Percentiles rank a stretch among this genome's conserved stretches.
These are phyloP conservation scores for Rhorus exstirpatorius DNA, from an alignment of 2,888 invertebrate genomes.

Conservation along the genomic window DNA sequence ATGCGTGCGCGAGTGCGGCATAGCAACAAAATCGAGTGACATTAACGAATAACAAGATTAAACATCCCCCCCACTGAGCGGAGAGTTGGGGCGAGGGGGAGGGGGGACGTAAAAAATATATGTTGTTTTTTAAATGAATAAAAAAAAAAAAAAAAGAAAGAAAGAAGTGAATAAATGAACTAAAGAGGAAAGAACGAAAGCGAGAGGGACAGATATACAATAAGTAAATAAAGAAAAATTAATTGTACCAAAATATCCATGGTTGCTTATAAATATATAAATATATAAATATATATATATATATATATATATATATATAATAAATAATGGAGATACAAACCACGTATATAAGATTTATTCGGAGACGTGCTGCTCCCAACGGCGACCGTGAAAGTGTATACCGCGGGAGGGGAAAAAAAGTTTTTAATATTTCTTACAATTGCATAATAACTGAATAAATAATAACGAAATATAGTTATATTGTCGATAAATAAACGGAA, in stretches of 20 bases:
- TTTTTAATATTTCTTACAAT: constrained; percentile 85
- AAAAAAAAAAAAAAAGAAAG: constrained; percentile 74
- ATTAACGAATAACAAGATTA: constrained; percentile 75
- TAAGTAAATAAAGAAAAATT: constrained; percentile 79
- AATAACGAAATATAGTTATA: constrained; percentile 67
- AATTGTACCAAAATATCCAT: constrained; percentile 86
- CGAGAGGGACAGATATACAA: constrained; percentile 81
- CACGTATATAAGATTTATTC: constrained; percentile 86
- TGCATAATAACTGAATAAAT: constrained; percentile 82
- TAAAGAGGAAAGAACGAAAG: constrained; percentile 74
- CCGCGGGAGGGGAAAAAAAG: constrained; percentile 84
- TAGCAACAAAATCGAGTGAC: constrained; percentile 68
- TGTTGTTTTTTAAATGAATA: constrained; percentile 76
- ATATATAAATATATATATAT: no score
- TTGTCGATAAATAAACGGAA: constrained; percentile 74
- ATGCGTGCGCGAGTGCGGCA: constrained; percentile 68
- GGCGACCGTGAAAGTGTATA: constrained; percentile 82
- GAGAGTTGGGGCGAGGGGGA: constrained; percentile 52
- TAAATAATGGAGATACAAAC: constrained; percentile 85
- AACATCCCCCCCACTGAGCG: no score
- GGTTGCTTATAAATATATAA: no score
- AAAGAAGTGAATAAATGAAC: constrained; percentile 78
- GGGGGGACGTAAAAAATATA: constrained; percentile 64
- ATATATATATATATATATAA: constrained; percentile 84
- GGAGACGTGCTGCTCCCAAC: constrained; percentile 85